Base-by-base conservation (phyloP, 1,140 invertebrate species). In the Macrobrachium nipponense region DNA sequence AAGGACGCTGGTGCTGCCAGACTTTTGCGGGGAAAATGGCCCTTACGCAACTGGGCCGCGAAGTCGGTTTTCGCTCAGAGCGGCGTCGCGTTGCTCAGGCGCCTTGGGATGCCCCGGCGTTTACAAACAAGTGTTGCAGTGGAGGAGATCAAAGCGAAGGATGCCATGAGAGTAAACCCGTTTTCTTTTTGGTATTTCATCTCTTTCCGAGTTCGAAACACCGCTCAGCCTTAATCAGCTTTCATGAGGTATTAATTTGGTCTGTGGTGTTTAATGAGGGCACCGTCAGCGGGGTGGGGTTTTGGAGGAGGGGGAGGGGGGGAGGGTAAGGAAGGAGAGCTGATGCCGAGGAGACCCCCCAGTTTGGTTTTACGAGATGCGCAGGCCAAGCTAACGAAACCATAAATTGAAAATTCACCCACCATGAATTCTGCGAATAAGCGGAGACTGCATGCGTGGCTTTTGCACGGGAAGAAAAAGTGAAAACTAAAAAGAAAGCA, bases 41-140 rank as follows among this genome's bases (percentile, higher is more conserved):
- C 58, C 80, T 59, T 58, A 44, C 17, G 18, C 2, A 43, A 36
- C 14, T 51, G 51, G 43, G 17, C 23, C 64, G 2, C 2, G 18
- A 58, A 60, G 75, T 64, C 43, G 17, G 20, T 17, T 51, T n/a
- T 20, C 27, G 23, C n/a, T 58, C 18, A 12, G 14, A 12, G 10
- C 27, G 5, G 7, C 20, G 3, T 11, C 14, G 27, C 14, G 44
- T 18, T 23, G n/a, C n/a, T 60, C 0, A 43, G 68, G 20, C n/a
- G 18, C 43, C n/a, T 18, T 2, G 11, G n/a, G 23, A 20, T 17
- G 12, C 12, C 11, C 23, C n/a, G 43, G 77, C 58, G 23, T 11
- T 27, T 79, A 43, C 77, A 79, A 68, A 80, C 62, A 80, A 80
- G 66, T 80, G 66, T 66, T 36, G 79, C 58, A 79, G 43, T 5